These are phyloP conservation scores for Drosophila diplacantha DNA, from an alignment of 2,888 invertebrate genomes.

Conservation along the genomic window DNA sequence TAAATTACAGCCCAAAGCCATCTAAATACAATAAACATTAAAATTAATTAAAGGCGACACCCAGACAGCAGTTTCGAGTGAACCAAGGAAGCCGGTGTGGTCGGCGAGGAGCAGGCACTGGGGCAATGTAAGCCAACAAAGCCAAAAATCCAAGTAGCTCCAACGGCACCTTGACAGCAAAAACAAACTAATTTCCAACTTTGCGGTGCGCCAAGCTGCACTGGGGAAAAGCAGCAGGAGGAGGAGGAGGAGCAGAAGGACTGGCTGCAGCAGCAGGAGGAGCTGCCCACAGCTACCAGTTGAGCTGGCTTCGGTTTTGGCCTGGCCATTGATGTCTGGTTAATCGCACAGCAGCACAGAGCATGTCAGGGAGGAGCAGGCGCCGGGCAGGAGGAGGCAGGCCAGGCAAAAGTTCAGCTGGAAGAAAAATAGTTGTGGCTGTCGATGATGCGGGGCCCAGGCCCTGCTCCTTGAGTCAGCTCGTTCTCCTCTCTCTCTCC, in stretches of 20 bases:
- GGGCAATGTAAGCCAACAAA: conserved; percentile 40
- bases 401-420: conserved; percentile 30
- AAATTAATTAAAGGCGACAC: conserved; percentile 20
- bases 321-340: conserved; percentile 42
- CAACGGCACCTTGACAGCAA: conserved; percentile 41
- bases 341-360: conserved; percentile 35
- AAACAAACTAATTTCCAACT: conserved; percentile 52
- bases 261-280: not conserved
- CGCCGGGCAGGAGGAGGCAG: not conserved
- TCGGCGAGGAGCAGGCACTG: not conserved
- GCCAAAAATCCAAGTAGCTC: conserved; percentile 34
- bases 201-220: conserved; percentile 28
- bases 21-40: conserved; percentile 19
- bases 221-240: conserved; percentile 5
- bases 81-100: conserved; percentile 1
- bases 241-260: not conserved
- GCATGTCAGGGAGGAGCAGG: conserved; percentile 6
- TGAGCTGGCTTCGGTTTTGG: conserved; percentile 36
- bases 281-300: conserved; percentile 38
- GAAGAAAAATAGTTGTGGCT: conserved; percentile 44
- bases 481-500: not conserved
- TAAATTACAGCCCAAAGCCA: conserved; percentile 4
- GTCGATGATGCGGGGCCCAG: conserved; percentile 21
- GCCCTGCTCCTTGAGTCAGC: conserved; percentile 3
- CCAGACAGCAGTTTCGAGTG: conserved; percentile 1